These are phyloP conservation scores for Phalera bucephala DNA, from an alignment of 2,888 invertebrate species.

Conservation along the genomic window DNA sequence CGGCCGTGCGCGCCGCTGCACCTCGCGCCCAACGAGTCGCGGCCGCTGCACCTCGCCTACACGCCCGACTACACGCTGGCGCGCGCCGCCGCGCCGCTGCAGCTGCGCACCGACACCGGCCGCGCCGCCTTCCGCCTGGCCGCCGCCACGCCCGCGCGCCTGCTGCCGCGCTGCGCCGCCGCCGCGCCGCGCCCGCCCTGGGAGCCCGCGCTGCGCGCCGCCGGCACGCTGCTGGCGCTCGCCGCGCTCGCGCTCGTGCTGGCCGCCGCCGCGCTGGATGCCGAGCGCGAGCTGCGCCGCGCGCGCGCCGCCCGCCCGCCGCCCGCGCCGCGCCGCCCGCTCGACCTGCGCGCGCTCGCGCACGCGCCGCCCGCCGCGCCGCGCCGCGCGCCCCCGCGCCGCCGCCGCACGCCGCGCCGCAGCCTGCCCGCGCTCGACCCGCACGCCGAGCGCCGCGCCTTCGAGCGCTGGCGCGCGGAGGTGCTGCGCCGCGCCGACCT, in stretches of 20 bases:
- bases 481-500: constrained; percentile 45
- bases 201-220: constrained; percentile 38
- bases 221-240: constrained; percentile 45
- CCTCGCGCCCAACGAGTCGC: constrained; percentile 60
- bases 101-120: constrained; percentile 39
- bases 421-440: constrained; percentile 40
- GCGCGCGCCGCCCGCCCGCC: constrained; percentile 71
- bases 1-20: constrained; percentile 55
- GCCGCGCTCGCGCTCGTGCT: constrained; percentile 51
- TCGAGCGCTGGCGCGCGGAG: constrained; percentile 65
- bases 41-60: constrained; percentile 53
- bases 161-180: constrained; percentile 43
- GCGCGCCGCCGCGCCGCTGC: constrained; percentile 42
- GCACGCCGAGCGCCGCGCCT: constrained; percentile 58
- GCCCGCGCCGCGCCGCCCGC: constrained; percentile 75
- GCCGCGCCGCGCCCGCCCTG: constrained; percentile 60
- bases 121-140: constrained; percentile 41
- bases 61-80: constrained; percentile 60
- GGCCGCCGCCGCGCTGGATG: constrained; percentile 46
- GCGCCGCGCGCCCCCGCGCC: constrained; percentile 23
- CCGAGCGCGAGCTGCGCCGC: constrained; percentile 40
- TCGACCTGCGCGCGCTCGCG: constrained; percentile 37
- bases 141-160: constrained; percentile 45
- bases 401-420: constrained; percentile 35
- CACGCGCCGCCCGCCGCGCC: constrained; percentile 24